Conservation (phyloP, 2,888 invertebrate genomes). For the Drosophila mercatorum region DNA sequence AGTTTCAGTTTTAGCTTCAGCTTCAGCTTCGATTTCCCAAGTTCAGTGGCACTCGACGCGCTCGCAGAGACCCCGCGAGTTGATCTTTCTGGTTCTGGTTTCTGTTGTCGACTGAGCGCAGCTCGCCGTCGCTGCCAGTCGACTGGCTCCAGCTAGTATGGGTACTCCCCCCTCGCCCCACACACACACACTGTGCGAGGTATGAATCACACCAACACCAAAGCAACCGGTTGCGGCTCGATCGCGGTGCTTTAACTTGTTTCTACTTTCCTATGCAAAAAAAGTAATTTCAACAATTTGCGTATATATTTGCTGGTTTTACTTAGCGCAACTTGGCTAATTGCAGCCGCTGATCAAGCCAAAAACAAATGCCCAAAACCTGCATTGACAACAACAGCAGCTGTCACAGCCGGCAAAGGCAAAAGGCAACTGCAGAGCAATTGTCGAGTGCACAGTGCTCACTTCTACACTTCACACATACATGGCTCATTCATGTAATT, state of each 20-base stretch:
- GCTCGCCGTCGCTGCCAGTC: constrained; percentile 29
- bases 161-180: not conserved
- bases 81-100: constrained; percentile 74
- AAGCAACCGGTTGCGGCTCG: constrained; percentile 45
- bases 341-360: constrained; percentile 35
- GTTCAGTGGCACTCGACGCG: constrained; percentile 44
- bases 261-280: constrained; percentile 21
- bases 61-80: constrained; percentile 46
- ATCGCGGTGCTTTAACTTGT: constrained; percentile 39
- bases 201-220: constrained; percentile 39
- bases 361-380: constrained; percentile 23
- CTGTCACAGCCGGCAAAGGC: constrained; percentile 35
- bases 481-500: constrained; percentile 8
- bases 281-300: constrained; percentile 46
- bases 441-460: not conserved
- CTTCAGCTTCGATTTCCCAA: constrained; percentile 18
- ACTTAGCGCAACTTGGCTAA: constrained; percentile 67
- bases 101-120: constrained; percentile 65
- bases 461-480: constrained; percentile 1
- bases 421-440: constrained; percentile 16
- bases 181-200: not conserved
- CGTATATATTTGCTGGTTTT: constrained; percentile 22
- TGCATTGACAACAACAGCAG: not conserved
- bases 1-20: constrained; percentile 3
- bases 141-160: constrained; percentile 23